Evolutionary conservation across 2,797 vertebrate species (phyloP).

Genomic region (Sandelia bainsii): DNA sequence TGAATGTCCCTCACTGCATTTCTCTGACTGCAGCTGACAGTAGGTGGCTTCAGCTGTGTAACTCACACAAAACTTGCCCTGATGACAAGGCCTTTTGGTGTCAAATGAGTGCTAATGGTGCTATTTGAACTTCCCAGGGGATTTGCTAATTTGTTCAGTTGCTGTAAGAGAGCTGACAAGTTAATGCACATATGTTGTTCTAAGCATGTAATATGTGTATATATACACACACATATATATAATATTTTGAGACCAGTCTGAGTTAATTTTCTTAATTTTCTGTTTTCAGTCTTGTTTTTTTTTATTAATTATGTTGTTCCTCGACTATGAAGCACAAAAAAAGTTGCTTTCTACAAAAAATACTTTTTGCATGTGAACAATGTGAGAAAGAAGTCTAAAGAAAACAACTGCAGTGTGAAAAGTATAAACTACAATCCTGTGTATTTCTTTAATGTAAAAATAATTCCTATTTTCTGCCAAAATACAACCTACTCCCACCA

Average conservation of each 20-base stretch:
- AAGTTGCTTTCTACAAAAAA: conserved; percentile 8
- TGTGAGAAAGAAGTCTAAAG: conserved; percentile 4
- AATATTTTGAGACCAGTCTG: not conserved
- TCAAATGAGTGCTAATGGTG: conserved; percentile 47
- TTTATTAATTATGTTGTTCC: not conserved
- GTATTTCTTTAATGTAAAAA: conserved; percentile 37
- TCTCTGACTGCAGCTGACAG: conserved; percentile 30
- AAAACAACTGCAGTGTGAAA: not conserved
- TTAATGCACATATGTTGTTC: conserved; percentile 18
- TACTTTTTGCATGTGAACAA: not conserved
- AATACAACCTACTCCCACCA: conserved; percentile 41
- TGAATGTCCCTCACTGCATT: conserved; percentile 64
- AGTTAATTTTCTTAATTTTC: not conserved
- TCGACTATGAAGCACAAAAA: not conserved
- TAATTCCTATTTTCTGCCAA: conserved; percentile 54
- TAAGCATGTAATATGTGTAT: conserved; percentile 2
- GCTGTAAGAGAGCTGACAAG: conserved; percentile 31
- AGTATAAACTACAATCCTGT: conserved; percentile 8
- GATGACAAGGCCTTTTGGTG: conserved; percentile 57
- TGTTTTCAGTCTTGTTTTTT: not conserved
- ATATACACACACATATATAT: too few relatives aligned
- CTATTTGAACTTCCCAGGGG: conserved; percentile 39
- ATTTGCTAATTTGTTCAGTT: conserved; percentile 31
- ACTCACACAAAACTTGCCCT: conserved; percentile 31
- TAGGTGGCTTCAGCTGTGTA: conserved; percentile 47